Evolutionary conservation across 2,113 vertebrate species (phyloP), one percentile per base, ranked within the genome.

Genomic region (Thalassarche chlororhynchos): DNA sequence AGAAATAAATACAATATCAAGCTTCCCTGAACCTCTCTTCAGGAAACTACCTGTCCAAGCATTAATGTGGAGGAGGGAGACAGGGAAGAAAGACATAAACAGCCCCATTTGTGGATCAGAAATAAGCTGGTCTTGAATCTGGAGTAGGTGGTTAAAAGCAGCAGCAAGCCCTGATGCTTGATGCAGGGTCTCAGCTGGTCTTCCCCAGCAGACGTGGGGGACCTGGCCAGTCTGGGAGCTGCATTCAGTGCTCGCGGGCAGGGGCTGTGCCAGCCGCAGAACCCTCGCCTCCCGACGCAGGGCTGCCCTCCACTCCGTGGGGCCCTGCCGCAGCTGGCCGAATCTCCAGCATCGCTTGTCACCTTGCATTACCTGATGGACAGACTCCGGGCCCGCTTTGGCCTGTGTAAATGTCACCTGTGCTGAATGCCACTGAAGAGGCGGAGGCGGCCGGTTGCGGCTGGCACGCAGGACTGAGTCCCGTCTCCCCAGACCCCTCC

Each of bases 391-490:
- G 69, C 61, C 69, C 0, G 15, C 64, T 36, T 9, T 64, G 90
- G 77, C 47, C 90, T 17, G 42, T 16, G 36, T 36, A 97, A 97
- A 97, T 97, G 96, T 97, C 96, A 96, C 93, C 89, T 75, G 91
- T 87, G 82, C 86, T 9, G 1, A 19, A 4, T 6, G 55, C 74
- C 0, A 10, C 77, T 2, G 62, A 9, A 19, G 86, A 47, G 75
- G 78, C 17, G 14, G 81, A 61, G 87, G 61, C 2, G 17, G 77
- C 28, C 0, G 8, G 46, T 82, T 8, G 6, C 3, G 28, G 12
- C 61, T 66, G 84, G 72, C 28, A 7, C 42, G 32, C 34, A 18
- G 93, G 69, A 26, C 81, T 21, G 54, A 54, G 65, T 10, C 61
- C 80, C 2, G 3, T 51, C 80, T 57, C 23, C 49, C 25, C 20